Evolutionary conservation across 2,888 invertebrate species (phyloP).

Genomic region (Noctua comes): DNA sequence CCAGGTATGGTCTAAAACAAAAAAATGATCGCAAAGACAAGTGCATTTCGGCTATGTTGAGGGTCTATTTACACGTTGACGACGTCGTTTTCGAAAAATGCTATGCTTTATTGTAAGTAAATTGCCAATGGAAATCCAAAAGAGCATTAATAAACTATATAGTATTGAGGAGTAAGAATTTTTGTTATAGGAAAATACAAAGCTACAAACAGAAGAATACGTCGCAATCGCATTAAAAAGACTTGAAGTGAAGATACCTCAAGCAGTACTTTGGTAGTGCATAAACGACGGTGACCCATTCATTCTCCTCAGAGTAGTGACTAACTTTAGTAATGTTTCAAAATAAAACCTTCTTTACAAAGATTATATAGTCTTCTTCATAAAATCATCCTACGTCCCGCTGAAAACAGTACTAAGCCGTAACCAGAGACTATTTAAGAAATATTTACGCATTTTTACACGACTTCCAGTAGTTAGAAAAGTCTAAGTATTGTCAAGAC

Average conservation of each 20-base stretch:
- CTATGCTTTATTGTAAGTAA: not conserved
- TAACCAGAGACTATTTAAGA: slow-evolving; percentile 22
- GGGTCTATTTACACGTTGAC: not conserved
- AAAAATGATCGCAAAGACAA: too few species aligned
- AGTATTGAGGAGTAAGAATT: not conserved
- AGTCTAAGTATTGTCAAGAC: slow-evolving; percentile 41
- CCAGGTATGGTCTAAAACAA: too few species aligned
- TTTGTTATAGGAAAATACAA: not conserved
- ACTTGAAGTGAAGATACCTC: not conserved
- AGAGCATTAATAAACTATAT: not conserved
- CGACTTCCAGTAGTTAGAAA: slow-evolving; percentile 30
- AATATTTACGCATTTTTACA: slow-evolving; percentile 50
- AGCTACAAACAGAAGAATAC: not conserved
- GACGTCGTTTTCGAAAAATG: not conserved
- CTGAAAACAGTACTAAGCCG: not conserved
- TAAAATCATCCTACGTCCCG: not conserved
- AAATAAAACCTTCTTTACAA: not conserved
- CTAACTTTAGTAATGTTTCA: not conserved
- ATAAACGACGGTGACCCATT: not conserved
- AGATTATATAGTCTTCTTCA: not conserved
- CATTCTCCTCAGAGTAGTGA: not conserved
- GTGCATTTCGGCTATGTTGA: too few species aligned
- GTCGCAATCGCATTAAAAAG: not conserved
- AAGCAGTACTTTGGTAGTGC: not conserved
- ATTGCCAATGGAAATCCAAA: not conserved